These are phyloP conservation scores for Drosophila burlai DNA, from an alignment of 1,140 invertebrate genomes.

Conservation along the genomic window DNA sequence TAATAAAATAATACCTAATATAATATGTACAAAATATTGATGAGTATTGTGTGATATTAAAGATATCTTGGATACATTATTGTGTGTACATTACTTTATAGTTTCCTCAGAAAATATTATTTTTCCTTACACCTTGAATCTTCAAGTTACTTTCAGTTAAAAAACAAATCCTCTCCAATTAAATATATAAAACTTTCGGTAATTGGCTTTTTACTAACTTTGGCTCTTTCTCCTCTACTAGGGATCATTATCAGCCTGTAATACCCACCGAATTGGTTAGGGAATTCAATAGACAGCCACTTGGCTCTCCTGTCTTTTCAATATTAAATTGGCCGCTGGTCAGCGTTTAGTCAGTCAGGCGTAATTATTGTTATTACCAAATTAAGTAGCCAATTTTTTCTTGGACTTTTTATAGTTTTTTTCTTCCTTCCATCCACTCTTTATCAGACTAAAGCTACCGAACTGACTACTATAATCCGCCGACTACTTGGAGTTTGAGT, in stretches of 20 bases:
- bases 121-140: background rate
- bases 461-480: slow-evolving; percentile 59
- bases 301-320: slow-evolving; percentile 51
- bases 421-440: slow-evolving; percentile 41
- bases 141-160: background rate
- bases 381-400: slow-evolving; percentile 82
- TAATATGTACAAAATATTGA: too few species aligned
- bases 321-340: slow-evolving; percentile 71
- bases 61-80: too few species aligned
- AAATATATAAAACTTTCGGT: slow-evolving; percentile 23
- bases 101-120: background rate
- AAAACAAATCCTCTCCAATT: background rate
- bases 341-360: slow-evolving; percentile 79
- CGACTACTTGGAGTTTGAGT: slow-evolving; percentile 54
- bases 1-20: background rate
- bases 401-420: slow-evolving; percentile 53
- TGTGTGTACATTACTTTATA: too few species aligned
- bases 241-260: slow-evolving; percentile 6
- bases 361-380: slow-evolving; percentile 84
- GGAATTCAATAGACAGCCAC: slow-evolving; percentile 60
- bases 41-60: too few species aligned
- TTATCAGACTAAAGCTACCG: slow-evolving; percentile 63
- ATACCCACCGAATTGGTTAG: slow-evolving; percentile 32
- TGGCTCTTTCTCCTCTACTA: background rate
- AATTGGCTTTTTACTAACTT: slow-evolving; percentile 28